These are phyloP conservation scores for Tipula lateralis DNA, from an alignment of 2,888 invertebrate genomes.

Conservation along the genomic window DNA sequence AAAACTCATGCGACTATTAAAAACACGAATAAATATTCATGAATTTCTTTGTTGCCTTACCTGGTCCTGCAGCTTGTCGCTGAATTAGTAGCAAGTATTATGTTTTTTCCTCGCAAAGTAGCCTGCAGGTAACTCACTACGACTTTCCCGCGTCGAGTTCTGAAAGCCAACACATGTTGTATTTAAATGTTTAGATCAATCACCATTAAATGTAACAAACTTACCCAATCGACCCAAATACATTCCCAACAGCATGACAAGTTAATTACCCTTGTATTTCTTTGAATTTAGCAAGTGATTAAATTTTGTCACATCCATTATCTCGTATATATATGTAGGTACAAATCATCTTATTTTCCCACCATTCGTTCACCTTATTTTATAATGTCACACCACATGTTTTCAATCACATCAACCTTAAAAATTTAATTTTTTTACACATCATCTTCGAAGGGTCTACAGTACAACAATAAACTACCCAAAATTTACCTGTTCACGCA, in stretches of 20 bases:
- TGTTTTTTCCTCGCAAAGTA: no score
- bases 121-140: no score
- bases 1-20: no score
- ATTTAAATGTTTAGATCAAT: no score
- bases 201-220: no score
- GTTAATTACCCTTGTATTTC: background rate
- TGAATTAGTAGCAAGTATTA: no score
- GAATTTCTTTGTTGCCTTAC: no score
- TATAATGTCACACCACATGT: background rate
- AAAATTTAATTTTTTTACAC: background rate
- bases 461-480: background rate
- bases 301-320: conserved; percentile 13
- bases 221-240: background rate
- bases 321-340: background rate
- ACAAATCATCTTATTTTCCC: background rate
- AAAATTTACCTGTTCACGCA: background rate
- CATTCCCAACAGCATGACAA: background rate
- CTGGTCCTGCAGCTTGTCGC: no score
- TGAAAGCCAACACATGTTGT: no score
- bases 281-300: background rate
- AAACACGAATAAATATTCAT: no score
- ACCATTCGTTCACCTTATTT: background rate
- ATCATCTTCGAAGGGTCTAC: background rate
- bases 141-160: no score
- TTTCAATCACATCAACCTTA: background rate